Evolutionary conservation across 2,113 vertebrate genomes (phyloP).

Genomic region (Isurus oxyrinchus): DNA sequence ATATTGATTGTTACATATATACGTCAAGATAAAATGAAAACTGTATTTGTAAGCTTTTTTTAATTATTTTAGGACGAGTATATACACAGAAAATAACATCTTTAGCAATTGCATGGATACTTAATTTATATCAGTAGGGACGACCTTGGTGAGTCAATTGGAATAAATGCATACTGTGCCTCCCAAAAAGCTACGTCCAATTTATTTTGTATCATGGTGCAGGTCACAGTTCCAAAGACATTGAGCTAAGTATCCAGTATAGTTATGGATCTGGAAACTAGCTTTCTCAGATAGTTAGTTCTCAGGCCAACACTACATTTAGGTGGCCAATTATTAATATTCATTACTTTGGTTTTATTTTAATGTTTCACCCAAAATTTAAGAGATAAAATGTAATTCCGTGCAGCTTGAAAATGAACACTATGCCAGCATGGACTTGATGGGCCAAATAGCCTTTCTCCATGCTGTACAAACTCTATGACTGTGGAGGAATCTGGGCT

Average conservation of each 20-base stretch:
- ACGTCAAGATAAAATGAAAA: not conserved
- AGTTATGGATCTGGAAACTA: not conserved
- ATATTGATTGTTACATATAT: not conserved
- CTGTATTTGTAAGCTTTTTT: not conserved
- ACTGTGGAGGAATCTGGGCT: not conserved
- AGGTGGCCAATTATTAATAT: not conserved
- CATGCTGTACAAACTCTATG: not conserved
- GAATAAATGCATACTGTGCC: not conserved
- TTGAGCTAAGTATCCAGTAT: not conserved
- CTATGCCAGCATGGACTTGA: not conserved
- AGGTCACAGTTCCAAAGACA: not conserved
- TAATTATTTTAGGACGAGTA: not conserved
- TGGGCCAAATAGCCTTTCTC: not conserved
- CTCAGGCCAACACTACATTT: not conserved
- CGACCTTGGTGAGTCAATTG: not conserved
- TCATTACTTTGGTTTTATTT: not conserved
- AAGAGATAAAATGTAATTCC: not conserved
- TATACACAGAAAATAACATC: not conserved
- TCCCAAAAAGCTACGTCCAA: not conserved
- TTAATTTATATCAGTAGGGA: not conserved
- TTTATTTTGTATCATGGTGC: not conserved
- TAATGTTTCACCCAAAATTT: not conserved
- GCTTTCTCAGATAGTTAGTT: not conserved
- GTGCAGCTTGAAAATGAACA: not conserved
- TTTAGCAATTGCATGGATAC: not conserved